These are phyloP conservation scores for Uropetala carovei DNA, from an alignment of 2,888 invertebrate genomes.

Conservation along the genomic window DNA sequence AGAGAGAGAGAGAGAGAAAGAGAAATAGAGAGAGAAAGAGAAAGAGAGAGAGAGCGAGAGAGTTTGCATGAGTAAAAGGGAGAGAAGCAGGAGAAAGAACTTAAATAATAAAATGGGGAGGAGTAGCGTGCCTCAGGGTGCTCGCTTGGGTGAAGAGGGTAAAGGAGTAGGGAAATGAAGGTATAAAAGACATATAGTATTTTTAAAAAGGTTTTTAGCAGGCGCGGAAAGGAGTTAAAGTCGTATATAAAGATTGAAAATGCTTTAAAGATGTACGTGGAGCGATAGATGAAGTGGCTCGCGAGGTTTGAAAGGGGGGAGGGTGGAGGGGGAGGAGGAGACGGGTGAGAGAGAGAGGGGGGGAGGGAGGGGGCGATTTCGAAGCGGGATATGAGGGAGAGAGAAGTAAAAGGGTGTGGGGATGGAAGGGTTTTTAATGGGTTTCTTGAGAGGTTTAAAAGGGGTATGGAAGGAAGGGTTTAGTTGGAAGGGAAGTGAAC, in stretches of 20 bases:
- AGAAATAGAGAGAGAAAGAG: background rate
- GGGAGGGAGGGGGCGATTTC: background rate
- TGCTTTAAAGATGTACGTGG: constrained; percentile 8
- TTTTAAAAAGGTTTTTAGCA: background rate
- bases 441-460: constrained; percentile 28
- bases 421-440: constrained; percentile 12
- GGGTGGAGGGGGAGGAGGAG: background rate
- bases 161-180: background rate
- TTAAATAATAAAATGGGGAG: constrained; percentile 1
- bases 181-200: background rate
- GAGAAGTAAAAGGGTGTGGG: background rate
- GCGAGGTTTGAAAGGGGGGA: background rate
- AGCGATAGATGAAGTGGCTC: background rate
- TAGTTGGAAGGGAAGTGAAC: constrained; percentile 10
- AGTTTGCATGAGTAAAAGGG: background rate
- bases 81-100: background rate
- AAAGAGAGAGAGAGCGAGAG: background rate
- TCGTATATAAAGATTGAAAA: constrained; percentile 32
- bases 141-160: background rate
- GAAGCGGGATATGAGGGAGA: background rate
- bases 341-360: background rate
- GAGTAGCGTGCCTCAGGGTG: background rate
- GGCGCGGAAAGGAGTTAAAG: background rate
- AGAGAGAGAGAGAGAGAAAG: background rate
- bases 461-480: background rate